phyloP scores from a whole-genome alignment of 2,113 vertebrate genomes.

The Cryptomyrus ogoouensis region DNA sequence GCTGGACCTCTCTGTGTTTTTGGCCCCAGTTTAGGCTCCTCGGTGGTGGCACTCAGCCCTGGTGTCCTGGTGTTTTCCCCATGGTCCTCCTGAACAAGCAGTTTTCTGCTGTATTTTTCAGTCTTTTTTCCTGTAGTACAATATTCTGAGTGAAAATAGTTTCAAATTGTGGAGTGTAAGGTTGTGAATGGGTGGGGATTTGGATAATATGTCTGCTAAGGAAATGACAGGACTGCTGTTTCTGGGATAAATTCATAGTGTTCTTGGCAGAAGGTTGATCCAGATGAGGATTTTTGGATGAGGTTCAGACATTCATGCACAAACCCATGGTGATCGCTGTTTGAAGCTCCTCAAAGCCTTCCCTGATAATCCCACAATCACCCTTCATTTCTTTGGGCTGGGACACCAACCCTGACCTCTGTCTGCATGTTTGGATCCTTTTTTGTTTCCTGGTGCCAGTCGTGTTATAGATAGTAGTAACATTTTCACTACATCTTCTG shows the following conservation, averaged over 20 bases:
- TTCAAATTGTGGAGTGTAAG: background rate
- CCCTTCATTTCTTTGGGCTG: background rate
- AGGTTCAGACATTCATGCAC: background rate
- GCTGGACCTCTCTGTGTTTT: background rate
- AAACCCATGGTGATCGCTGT: background rate
- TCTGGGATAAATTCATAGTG: background rate
- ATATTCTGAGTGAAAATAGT: background rate
- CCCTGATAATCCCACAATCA: background rate
- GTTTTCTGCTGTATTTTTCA: background rate
- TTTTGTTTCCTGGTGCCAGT: background rate
- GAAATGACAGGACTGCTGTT: background rate
- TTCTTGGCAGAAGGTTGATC: background rate
- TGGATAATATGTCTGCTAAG: background rate
- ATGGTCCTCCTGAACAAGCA: background rate
- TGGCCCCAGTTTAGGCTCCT: background rate
- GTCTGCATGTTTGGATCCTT: background rate
- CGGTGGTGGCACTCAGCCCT: background rate
- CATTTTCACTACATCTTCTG: background rate
- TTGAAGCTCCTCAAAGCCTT: background rate
- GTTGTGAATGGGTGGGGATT: background rate
- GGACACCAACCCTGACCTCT: background rate
- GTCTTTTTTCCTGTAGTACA: background rate
- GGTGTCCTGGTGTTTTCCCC: background rate
- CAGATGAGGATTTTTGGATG: background rate
- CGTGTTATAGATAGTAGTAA: background rate